Evolutionary conservation across 2,113 vertebrate genomes (phyloP).

Genomic region (Corythoichthys intestinalis): DNA sequence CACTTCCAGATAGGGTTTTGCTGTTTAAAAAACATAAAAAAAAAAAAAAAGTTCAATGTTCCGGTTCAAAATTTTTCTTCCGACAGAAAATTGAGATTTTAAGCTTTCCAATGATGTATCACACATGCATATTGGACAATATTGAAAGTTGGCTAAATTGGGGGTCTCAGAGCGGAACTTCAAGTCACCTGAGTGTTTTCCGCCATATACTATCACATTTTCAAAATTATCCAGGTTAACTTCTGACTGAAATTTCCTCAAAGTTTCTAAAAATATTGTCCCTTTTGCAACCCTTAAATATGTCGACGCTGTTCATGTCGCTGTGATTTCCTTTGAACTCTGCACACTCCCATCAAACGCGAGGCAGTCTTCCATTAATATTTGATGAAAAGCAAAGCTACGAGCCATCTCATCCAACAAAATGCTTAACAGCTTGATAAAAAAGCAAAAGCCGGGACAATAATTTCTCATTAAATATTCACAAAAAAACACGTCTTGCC

Average conservation of each 20-base stretch:
- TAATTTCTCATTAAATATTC: neutral
- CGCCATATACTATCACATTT: no score
- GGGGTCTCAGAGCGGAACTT: no score
- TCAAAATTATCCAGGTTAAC: neutral
- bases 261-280: neutral
- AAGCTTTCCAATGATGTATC: no score
- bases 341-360: neutral
- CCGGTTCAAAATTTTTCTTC: no score
- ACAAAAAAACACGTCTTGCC: neutral
- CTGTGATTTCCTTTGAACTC: neutral
- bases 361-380: neutral
- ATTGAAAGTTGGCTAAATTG: no score
- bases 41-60: no score
- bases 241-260: neutral
- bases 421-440: neutral
- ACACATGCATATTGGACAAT: no score
- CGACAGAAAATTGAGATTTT: no score
- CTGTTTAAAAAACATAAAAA: no score
- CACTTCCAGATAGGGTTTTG: no score
- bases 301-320: neutral
- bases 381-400: neutral
- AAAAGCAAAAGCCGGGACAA: neutral
- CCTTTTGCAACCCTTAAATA: neutral
- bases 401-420: neutral
- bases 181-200: no score